A percentile compares a stretch with the other conserved stretches of the same genome.
phyloP scores from a whole-genome alignment of 2,797 vertebrate species.

The Chaenodraco wilsoni region DNA sequence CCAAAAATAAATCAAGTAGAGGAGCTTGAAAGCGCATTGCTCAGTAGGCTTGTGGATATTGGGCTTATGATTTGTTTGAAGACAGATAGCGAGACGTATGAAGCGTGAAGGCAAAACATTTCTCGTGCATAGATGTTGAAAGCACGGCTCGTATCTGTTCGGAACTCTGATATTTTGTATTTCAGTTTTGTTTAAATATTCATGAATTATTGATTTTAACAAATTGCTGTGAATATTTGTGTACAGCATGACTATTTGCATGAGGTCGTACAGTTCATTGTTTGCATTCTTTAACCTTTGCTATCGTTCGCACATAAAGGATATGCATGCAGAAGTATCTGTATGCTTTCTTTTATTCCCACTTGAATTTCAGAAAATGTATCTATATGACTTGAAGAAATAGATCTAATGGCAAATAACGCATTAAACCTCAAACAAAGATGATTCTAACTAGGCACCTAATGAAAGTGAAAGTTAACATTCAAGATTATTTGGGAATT shows the following conservation, averaged over 20 bases:
- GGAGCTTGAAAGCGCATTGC: conserved; percentile 36
- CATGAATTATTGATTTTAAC: not conserved
- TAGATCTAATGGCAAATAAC: not conserved
- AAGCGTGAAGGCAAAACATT: conserved; percentile 40
- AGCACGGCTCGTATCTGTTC: conserved; percentile 5
- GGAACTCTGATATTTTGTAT: conserved; percentile 2
- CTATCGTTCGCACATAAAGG: not conserved
- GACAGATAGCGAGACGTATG: conserved; percentile 50
- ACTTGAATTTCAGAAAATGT: not conserved
- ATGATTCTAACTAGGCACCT: not conserved
- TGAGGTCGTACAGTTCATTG: not conserved
- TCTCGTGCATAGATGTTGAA: conserved; percentile 33
- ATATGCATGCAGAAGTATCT: not conserved
- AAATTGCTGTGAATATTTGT: not conserved
- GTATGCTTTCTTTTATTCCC: not conserved
- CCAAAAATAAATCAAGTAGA: conserved; percentile 48
- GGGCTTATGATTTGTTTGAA: conserved; percentile 54
- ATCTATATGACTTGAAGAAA: not conserved
- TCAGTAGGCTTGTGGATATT: conserved; percentile 53
- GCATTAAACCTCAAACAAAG: not conserved
- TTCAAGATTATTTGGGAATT: not conserved
- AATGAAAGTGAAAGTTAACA: not conserved
- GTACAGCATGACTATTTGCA: not conserved
- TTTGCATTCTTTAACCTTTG: not conserved
- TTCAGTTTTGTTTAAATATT: conserved; percentile 17